A percentile compares a stretch with the other conserved stretches of the same genome.
These are phyloP conservation scores for Cephalopterus ornatus DNA, from an alignment of 2,113 vertebrate species.

Conservation along the genomic window DNA sequence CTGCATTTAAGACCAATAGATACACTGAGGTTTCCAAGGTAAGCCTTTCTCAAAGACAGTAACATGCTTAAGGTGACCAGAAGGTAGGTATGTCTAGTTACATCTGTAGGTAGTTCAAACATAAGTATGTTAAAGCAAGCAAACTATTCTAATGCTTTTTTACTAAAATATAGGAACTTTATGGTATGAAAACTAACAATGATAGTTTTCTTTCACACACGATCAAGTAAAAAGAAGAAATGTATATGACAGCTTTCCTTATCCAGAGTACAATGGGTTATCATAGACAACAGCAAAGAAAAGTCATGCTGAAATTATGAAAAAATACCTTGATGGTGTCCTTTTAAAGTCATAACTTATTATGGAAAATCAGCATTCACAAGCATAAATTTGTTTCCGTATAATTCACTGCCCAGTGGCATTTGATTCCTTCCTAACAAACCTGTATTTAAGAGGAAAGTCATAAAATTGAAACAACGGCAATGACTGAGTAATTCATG, in stretches of 20 bases:
- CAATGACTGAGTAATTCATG: constrained; percentile 63
- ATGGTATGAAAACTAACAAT: not conserved
- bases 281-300: not conserved
- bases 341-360: constrained; percentile 42
- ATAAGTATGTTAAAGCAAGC: not conserved
- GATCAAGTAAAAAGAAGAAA: not conserved
- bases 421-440: constrained; percentile 64
- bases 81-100: not conserved
- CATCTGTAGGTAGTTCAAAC: not conserved
- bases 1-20: not conserved
- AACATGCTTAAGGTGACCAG: not conserved
- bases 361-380: constrained; percentile 45
- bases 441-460: constrained; percentile 68
- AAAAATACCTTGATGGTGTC: constrained; percentile 28
- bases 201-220: not conserved
- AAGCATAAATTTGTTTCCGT: constrained; percentile 53
- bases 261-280: not conserved
- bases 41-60: not conserved
- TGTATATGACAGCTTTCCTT: not conserved
- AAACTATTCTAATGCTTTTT: not conserved
- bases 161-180: not conserved
- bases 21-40: not conserved
- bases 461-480: constrained; percentile 63
- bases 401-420: constrained; percentile 59
- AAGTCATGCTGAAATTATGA: not conserved